Base-by-base conservation (phyloP, 2,797 vertebrate genomes). In the Coregonus sp. region DNA sequence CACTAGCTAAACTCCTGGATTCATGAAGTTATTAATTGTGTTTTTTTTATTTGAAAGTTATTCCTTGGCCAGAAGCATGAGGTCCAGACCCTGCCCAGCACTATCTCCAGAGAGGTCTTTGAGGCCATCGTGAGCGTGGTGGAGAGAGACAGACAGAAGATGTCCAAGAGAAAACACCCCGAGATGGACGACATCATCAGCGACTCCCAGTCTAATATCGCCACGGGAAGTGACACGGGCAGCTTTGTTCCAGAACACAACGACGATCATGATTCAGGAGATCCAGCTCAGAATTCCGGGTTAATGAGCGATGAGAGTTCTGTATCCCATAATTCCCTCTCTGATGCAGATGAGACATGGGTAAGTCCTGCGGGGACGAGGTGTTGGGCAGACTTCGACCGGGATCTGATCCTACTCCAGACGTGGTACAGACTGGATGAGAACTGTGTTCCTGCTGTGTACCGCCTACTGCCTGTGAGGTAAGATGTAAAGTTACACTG, bases 11-110 rank as follows among this genome's bases (percentile, higher is more conserved):
- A 56, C 52, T 56, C 9, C 40, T 56, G 52, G 52, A 56, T 56
- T 56, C 52, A 6, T 2, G 1, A 56, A 9, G 50, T 70, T 5
- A 5, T 51, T n/a, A 0, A 74, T 18, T 80, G 4, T 71, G 37
- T 77, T 79, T 25, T 25, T 25, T 25, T 11, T 78, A 37, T 81
- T 86, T 83, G 56, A 72, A 69, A 90, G 88, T 72, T 90, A 84
- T 90, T 93, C 80, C 80, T 87, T 75, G 91, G 91, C 4, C 74
- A 90, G 82, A 94, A 93, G 76, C 81, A 86, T 67, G 89, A 94
- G 74, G 79, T 85, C 29, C 83, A 31, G 33, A 86, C 77, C 33
- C 80, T 92, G 35, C 92, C 91, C 5, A 72, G 82, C 73, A 88
- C 74, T 61, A 85, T 93, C 69, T 25, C 70, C 33, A 90, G 85